Conservation (phyloP, 2,113 vertebrate species). For the Eonycteris spelaea region DNA sequence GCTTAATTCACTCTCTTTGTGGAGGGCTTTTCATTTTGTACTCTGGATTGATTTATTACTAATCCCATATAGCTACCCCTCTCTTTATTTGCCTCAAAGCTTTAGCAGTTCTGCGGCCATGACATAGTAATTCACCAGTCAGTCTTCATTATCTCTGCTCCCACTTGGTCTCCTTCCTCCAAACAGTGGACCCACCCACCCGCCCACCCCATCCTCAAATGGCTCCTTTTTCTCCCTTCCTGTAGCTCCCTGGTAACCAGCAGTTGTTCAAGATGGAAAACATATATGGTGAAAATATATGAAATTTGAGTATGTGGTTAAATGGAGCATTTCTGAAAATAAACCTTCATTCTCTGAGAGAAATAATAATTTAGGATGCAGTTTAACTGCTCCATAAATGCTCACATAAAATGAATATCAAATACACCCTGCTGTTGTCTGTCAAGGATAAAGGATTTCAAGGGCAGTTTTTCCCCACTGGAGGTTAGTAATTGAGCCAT, state of each 20-base stretch:
- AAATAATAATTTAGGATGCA: neutral
- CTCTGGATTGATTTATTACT: neutral
- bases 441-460: constrained; percentile 38
- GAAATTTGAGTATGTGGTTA: constrained; percentile 29
- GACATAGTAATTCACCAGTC: accelerated
- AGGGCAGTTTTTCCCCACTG: neutral
- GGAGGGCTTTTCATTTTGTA: neutral
- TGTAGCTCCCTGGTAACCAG: neutral
- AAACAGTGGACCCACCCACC: neutral
- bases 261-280: neutral
- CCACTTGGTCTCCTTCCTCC: neutral
- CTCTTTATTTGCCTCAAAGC: neutral
- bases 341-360: constrained; percentile 24
- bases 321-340: constrained; percentile 14
- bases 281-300: neutral
- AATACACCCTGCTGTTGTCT: constrained; percentile 36
- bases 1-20: neutral
- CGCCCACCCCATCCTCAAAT: accelerated
- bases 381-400: neutral
- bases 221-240: neutral
- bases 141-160: neutral
- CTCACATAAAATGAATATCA: constrained; percentile 11
- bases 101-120: neutral
- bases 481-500: constrained; percentile 39
- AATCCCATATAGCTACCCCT: neutral